A percentile compares a stretch with the other conserved stretches of the same genome.
Evolutionary conservation across 2,888 invertebrate species (phyloP).

Genomic region (Tenodera sinensis): DNA sequence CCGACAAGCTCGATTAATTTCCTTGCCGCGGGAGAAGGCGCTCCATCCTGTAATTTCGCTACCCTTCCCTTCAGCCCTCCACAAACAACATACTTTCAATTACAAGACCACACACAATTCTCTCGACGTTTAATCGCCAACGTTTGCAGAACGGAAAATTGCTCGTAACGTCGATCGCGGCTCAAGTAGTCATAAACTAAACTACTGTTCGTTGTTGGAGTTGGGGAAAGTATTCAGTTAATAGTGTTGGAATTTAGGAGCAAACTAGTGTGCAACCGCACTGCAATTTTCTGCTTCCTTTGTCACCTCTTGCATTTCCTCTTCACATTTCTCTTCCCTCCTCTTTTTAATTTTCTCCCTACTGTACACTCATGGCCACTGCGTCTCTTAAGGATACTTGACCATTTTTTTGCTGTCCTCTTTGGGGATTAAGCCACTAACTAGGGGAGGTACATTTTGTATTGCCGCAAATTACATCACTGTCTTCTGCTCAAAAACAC

Average conservation of each 20-base stretch:
- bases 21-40: neutral
- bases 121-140: neutral
- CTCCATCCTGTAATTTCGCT: neutral
- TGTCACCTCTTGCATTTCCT: no score
- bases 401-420: no score
- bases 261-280: neutral
- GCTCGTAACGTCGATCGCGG: neutral
- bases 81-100: neutral
- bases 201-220: neutral
- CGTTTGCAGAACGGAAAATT: neutral
- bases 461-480: no score
- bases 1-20: neutral
- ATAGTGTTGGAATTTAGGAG: neutral
- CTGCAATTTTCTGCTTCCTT: no score
- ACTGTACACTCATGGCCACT: no score
- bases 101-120: neutral
- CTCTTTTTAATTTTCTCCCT: no score
- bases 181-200: neutral
- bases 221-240: neutral
- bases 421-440: no score
- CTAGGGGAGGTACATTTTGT: no score
- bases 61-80: neutral
- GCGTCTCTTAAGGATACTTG: no score
- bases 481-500: no score
- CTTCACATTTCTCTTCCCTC: no score